phyloP scores from a whole-genome alignment of 2,888 invertebrate species.

The Lagria hirta region DNA sequence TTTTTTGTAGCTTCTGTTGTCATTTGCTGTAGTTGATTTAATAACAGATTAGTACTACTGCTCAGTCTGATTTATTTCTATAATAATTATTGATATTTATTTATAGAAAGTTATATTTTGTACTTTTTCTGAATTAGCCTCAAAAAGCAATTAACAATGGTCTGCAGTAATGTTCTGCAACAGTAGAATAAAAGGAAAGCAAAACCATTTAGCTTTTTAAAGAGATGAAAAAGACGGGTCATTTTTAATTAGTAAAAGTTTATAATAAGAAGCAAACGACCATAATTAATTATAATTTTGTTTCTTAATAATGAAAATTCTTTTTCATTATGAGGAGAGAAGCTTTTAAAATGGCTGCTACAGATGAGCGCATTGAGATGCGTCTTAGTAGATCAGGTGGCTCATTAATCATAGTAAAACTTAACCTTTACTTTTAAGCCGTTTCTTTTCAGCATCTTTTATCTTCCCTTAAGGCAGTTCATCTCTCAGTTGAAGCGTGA shows the following conservation, averaged over 20 bases:
- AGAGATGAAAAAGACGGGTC: too few relatives aligned
- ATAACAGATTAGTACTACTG: too few relatives aligned
- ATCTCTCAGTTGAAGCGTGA: slow-evolving; percentile 29
- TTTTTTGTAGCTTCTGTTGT: too few relatives aligned
- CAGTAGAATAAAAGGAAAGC: too few relatives aligned
- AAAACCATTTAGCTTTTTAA: too few relatives aligned
- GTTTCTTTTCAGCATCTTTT: slow-evolving; percentile 28
- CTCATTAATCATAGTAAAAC: slow-evolving; percentile 34
- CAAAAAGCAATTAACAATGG: too few relatives aligned
- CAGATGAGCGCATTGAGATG: slow-evolving; percentile 25
- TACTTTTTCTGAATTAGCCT: too few relatives aligned
- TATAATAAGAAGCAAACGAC: background rate
- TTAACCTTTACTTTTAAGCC: slow-evolving; percentile 34
- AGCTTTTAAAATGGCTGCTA: slow-evolving; percentile 8
- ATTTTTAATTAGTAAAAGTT: slow-evolving; percentile 1
- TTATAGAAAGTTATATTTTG: background rate
- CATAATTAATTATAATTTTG: slow-evolving; percentile 1
- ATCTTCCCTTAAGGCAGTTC: slow-evolving; percentile 28
- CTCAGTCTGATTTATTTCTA: too few relatives aligned
- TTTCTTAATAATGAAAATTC: slow-evolving; percentile 1
- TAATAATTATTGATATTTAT: background rate
- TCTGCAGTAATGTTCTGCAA: too few relatives aligned
- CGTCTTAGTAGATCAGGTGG: slow-evolving; percentile 28
- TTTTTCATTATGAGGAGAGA: slow-evolving; percentile 1
- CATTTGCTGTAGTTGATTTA: too few relatives aligned